Evolutionary conservation across 2,888 invertebrate species (phyloP), one percentile per base, ranked within the genome.

Genomic region (Macaria liturata): DNA sequence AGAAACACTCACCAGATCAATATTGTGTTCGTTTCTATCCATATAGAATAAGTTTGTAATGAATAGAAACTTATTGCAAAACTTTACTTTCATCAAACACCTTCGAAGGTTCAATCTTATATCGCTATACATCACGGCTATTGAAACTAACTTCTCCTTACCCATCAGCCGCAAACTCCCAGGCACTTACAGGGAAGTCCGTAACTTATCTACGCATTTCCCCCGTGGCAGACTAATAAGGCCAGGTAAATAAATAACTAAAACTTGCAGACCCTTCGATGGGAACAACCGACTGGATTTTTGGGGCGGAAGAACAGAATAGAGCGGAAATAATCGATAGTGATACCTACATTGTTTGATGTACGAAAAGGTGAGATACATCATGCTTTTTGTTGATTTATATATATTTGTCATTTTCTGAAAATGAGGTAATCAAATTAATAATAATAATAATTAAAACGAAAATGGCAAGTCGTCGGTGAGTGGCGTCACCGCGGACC

Each of bases 241-340:
- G 61, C 51, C 57, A 63, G 64, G 64, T 65, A 65, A 61, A 65
- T 69, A 65, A 65, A 67, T 65, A 67, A 66, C 62, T 61, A 53
- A 59, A 61, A 64, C 49, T 61, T 61, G 59, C 62, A 61, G 67
- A 65, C 65, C 65, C 62, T 63, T 69, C 57, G 56, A 58, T 54
- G 53, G 47, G 47, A 56, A 57, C 53, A 48, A 45, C 48, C 45
- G 49, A 61, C 57, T 58, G 61, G 66, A 61, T 66, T 67, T 64
- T 60, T 57, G 58, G 65, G 51, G 56, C 58, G 62, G 46, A 58
- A 64, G 46, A 54, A 49, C 44, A 30, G 42, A 40, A 50, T 55
- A 51, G 50, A 48, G 48, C 34, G 43, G 42, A 56, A n/a, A 9
- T 39, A 60, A 58, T 63, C 58, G 54, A 60, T 55, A 52, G 52